Percentiles rank a stretch among this genome's conserved stretches.
Evolutionary conservation across 1,140 invertebrate species (phyloP).

Genomic region (Pseudachorutes palmiensis): DNA sequence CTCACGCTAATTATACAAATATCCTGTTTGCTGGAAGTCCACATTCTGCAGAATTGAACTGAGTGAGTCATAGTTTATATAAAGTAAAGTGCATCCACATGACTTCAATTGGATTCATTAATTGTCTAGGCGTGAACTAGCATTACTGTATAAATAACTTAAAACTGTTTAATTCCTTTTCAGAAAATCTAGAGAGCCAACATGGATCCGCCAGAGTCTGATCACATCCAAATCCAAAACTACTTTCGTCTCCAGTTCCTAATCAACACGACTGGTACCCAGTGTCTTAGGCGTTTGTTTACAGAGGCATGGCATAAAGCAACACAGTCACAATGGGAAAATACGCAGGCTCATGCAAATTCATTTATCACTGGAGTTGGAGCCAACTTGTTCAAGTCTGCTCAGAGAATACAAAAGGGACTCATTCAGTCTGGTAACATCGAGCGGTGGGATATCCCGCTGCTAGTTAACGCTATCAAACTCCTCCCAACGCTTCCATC

Average conservation of each 20-base stretch:
- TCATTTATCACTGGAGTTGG: not conserved
- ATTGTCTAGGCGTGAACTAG: no score
- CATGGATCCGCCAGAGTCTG: no score
- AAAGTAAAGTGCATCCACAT: no score
- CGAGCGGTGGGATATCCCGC: conserved; percentile 15
- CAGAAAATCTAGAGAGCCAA: not conserved
- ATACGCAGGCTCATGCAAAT: not conserved
- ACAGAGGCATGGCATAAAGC: not conserved
- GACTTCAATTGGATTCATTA: no score
- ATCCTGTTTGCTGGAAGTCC: no score
- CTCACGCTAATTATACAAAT: no score
- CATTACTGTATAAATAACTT: no score
- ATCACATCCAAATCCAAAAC: not conserved
- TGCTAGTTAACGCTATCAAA: not conserved
- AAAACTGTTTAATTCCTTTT: no score
- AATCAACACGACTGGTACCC: not conserved
- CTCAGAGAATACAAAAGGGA: conserved; percentile 11
- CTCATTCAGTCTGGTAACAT: conserved; percentile 14
- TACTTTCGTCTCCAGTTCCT: not conserved
- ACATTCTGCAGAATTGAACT: no score
- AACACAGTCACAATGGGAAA: conserved; percentile 14
- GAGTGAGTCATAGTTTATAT: no score
- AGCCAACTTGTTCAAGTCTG: not conserved
- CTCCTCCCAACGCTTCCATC: not conserved
- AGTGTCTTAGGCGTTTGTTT: not conserved